Conservation (phyloP, 2,797 vertebrate species). For the Galago senegalensis region DNA sequence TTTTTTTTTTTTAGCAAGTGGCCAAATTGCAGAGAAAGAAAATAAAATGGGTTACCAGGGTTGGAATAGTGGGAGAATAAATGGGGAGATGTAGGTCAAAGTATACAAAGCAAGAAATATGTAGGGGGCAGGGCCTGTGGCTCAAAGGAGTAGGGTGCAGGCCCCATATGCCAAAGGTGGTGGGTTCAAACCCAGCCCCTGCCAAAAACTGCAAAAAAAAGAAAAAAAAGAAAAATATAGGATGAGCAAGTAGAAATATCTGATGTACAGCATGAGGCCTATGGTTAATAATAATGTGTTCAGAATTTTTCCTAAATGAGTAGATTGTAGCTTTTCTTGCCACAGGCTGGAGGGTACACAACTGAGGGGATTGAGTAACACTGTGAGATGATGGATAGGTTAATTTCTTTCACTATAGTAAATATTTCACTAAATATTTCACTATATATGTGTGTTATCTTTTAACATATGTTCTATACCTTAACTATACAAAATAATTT, state of each 20-base stretch:
- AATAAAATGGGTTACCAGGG: background rate
- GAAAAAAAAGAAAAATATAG: too few relatives aligned
- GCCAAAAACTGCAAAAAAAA: too few relatives aligned
- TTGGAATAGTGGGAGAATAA: too few relatives aligned
- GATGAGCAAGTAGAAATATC: background rate
- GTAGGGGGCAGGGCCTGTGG: too few relatives aligned
- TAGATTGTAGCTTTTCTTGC: background rate
- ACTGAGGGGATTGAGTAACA: background rate
- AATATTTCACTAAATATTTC: background rate
- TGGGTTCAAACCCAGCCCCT: too few relatives aligned
- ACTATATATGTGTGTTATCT: background rate
- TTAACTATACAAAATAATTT: background rate
- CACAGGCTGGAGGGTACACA: background rate
- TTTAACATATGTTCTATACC: background rate
- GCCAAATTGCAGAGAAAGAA: background rate
- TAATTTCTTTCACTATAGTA: background rate
- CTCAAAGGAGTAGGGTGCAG: too few relatives aligned
- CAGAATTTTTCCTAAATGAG: background rate
- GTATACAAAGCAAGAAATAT: background rate
- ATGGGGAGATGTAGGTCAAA: background rate
- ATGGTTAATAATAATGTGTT: background rate
- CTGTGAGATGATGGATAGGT: background rate
- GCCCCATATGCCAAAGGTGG: too few relatives aligned
- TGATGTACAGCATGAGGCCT: too few relatives aligned
- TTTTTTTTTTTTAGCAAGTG: background rate